Evolutionary conservation across 2,113 vertebrate genomes (phyloP), one percentile per base, ranked within the genome.

Genomic region (Rhineura floridana): DNA sequence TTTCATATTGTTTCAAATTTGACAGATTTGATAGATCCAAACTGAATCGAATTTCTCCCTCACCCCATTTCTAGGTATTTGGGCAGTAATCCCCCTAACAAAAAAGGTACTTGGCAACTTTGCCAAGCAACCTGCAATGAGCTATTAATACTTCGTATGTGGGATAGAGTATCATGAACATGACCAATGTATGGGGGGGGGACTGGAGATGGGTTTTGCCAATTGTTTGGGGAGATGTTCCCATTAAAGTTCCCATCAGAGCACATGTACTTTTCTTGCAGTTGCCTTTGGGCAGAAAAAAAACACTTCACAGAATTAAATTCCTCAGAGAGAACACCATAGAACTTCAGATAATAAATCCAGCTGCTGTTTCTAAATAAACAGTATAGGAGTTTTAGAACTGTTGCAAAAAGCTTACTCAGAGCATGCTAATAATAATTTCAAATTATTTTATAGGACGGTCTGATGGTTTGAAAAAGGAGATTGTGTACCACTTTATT

Each of bases 291-390:
- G 83, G 36, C 76, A 83, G 17, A 80, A 92, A 93, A 91, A 21
- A 23, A n/a, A n/a, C 33, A 88, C 87, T 93, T 94, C 90, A 93
- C 91, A 94, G 76, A 79, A 46, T 69, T 82, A 81, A 73, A 89
- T 94, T 94, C 89, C 88, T 92, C 87, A 94, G 93, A 83, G 81
- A 94, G 85, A 86, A 79, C 33, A 90, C 5, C 67, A 63, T 83
- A 62, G 87, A 92, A 28, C 89, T 79, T 86, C 67, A 87, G 70
- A 13, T 0, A 0, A 93, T 92, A 93, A 93, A 94, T 94, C 81
- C 44, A 89, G 15, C 44, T 92, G 88, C 90, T 92, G 83, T 73
- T 92, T 91, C 82, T 90, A 83, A 88, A 2, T 69, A 87, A n/a
- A n/a, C n/a, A n/a, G n/a, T 36, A 12, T 63, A 23, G 36, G 65